A percentile compares a stretch with the other conserved stretches of the same genome.
Conservation (phyloP, 30 jellyfish, hydroid and myxozoan species). For the Hydractinia echinata region DNA sequence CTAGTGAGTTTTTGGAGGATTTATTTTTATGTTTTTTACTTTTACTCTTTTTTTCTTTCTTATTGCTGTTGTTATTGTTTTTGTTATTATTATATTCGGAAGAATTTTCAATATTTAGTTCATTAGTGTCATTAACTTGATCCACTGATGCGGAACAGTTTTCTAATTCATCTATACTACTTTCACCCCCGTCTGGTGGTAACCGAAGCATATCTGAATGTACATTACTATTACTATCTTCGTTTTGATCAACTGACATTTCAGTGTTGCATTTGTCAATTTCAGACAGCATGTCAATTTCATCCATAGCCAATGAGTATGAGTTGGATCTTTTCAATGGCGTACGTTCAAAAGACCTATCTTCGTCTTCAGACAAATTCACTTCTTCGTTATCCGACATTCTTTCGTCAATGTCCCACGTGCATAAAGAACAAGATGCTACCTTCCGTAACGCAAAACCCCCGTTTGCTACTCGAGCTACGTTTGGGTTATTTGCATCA, state of each 20-base stretch:
- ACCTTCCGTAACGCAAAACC: constrained; percentile 36
- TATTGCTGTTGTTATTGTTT: neutral
- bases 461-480: neutral
- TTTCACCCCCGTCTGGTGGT: neutral
- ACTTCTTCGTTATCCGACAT: constrained; percentile 9
- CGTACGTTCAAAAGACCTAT: neutral
- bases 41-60: neutral
- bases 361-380: constrained; percentile 1
- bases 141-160: neutral
- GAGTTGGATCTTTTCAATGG: constrained; percentile 26
- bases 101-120: neutral
- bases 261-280: neutral
- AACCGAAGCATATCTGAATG: neutral
- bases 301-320: constrained; percentile 20
- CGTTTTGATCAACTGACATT: neutral
- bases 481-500: constrained; percentile 25
- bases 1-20: constrained; percentile 1
- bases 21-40: neutral
- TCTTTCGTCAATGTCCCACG: constrained; percentile 40
- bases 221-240: neutral
- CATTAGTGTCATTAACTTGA: neutral
- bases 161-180: constrained; percentile 44
- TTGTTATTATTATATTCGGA: neutral
- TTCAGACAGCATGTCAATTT: too few species aligned
- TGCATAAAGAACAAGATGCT: constrained; percentile 44